A percentile compares a stretch with the other conserved stretches of the same genome.
These are phyloP conservation scores for Pseudachorutes palmiensis DNA, from an alignment of 1,140 invertebrate genomes.

Conservation along the genomic window DNA sequence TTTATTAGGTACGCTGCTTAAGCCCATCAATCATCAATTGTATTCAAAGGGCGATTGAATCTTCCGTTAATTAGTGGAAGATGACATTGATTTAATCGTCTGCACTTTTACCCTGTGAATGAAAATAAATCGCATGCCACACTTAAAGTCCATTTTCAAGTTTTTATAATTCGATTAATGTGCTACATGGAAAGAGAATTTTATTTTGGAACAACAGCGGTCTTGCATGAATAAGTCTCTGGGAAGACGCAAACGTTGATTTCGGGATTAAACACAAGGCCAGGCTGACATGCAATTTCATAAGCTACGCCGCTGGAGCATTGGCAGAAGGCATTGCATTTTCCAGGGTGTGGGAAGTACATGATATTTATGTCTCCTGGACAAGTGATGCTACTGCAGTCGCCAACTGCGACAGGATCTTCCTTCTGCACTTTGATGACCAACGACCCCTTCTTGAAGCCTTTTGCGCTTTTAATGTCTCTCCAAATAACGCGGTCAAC, in stretches of 20 bases:
- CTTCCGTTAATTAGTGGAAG: too few relatives aligned
- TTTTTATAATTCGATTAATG: too few relatives aligned
- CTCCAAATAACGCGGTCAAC: background rate
- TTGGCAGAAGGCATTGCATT: conserved; percentile 7
- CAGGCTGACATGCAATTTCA: background rate
- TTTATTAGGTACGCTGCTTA: too few relatives aligned
- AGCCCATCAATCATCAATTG: too few relatives aligned
- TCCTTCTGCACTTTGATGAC: background rate
- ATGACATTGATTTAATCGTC: too few relatives aligned
- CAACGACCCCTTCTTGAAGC: background rate
- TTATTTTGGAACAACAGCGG: too few relatives aligned
- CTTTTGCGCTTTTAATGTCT: background rate
- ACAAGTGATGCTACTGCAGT: background rate
- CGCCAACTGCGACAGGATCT: background rate
- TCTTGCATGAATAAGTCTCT: background rate
- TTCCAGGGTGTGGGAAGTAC: background rate
- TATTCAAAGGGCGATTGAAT: too few relatives aligned
- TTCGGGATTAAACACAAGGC: background rate
- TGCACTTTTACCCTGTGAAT: too few relatives aligned
- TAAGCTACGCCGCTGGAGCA: background rate
- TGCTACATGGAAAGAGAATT: too few relatives aligned
- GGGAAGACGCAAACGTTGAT: background rate
- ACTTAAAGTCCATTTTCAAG: too few relatives aligned
- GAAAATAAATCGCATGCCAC: too few relatives aligned
- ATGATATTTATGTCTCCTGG: background rate